Conservation (phyloP, 1,140 invertebrate species). For the Drosophila truncata region DNA sequence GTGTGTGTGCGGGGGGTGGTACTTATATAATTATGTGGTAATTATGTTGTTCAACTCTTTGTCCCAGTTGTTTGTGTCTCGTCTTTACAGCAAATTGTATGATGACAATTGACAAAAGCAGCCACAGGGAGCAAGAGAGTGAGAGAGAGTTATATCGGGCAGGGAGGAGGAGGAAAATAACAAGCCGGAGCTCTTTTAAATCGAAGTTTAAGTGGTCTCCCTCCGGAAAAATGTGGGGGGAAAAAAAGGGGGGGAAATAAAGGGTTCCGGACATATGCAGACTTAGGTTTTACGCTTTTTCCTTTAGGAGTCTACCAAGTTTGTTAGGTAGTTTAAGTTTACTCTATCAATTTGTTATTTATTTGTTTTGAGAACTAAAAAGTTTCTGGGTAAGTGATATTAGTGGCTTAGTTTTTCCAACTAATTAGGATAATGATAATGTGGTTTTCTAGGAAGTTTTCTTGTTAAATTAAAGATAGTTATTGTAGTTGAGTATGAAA, state of each 20-base stretch:
- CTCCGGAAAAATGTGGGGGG: neutral
- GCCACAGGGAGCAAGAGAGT: too few relatives aligned
- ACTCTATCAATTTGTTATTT: neutral
- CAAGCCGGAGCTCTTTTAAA: conserved; percentile 60
- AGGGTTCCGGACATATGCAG: conserved; percentile 9
- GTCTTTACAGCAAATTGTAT: conserved; percentile 38
- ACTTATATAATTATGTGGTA: conserved; percentile 70
- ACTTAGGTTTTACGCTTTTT: conserved; percentile 5
- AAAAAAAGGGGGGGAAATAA: neutral
- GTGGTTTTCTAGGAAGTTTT: neutral
- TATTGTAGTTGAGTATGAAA: neutral
- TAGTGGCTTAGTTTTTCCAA: neutral
- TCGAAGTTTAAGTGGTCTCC: conserved; percentile 71
- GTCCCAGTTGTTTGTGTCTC: conserved; percentile 43
- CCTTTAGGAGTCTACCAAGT: neutral
- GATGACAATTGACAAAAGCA: conserved; percentile 49
- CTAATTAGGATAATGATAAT: neutral
- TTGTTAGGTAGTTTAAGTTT: neutral
- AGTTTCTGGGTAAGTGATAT: neutral
- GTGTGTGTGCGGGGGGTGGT: conserved; percentile 5
- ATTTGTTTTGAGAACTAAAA: neutral
- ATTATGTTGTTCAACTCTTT: conserved; percentile 74
- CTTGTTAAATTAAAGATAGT: neutral
- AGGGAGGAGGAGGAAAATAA: conserved; percentile 1
- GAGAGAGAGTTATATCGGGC: neutral